These are phyloP conservation scores for Paedocypris sp. DNA, from an alignment of 2,113 vertebrate species.

Conservation along the genomic window DNA sequence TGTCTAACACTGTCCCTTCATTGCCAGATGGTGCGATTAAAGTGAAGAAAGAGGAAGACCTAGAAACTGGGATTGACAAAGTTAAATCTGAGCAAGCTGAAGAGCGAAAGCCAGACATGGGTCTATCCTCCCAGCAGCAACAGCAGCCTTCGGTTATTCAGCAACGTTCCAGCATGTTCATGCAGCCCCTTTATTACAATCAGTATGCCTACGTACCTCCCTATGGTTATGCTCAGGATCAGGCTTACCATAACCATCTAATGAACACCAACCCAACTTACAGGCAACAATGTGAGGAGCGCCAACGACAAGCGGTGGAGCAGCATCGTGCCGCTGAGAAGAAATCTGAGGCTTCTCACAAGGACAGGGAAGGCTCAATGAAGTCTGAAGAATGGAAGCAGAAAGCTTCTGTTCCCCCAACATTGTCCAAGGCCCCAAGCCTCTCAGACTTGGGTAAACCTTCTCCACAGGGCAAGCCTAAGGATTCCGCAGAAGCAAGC, in stretches of 20 bases:
- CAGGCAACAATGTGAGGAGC: constrained; percentile 88
- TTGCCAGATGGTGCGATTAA: constrained; percentile 68
- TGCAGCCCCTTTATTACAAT: constrained; percentile 97
- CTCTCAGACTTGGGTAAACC: constrained; percentile 82
- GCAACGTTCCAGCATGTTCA: constrained; percentile 92
- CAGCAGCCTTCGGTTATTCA: constrained; percentile 92
- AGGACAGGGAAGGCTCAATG: constrained; percentile 76
- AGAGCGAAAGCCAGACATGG: constrained; percentile 76
- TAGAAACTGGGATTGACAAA: constrained; percentile 72
- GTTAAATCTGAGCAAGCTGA: constrained; percentile 76
- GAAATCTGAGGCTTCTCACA: constrained; percentile 67
- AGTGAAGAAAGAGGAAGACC: constrained; percentile 84
- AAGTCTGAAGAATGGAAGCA: constrained; percentile 96
- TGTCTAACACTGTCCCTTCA: constrained; percentile 63
- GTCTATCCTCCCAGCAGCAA: constrained; percentile 55
- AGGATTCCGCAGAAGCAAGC: constrained; percentile 66
- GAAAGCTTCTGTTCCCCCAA: constrained; percentile 78
- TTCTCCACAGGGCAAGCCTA: constrained; percentile 65
- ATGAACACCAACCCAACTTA: constrained; percentile 84
- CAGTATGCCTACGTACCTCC: constrained; percentile 92
- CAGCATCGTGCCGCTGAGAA: constrained; percentile 79
- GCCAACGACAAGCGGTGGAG: constrained; percentile 79
- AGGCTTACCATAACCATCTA: constrained; percentile 87
- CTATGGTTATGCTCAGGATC: constrained; percentile 80
- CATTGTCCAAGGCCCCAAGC: constrained; percentile 79